phyloP scores from a whole-genome alignment of 1,140 invertebrate genomes.

The Venturia canescens region DNA sequence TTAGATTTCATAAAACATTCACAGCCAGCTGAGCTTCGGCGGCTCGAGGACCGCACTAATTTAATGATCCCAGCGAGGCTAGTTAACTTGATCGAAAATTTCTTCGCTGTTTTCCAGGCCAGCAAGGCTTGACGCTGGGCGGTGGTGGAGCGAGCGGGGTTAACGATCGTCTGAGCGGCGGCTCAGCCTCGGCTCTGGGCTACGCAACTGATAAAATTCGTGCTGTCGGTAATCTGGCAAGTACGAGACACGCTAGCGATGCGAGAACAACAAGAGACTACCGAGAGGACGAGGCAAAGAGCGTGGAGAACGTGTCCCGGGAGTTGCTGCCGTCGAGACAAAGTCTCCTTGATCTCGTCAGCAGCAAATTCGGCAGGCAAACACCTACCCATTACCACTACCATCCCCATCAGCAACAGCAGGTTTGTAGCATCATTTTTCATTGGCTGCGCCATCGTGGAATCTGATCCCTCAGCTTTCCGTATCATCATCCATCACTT shows the following conservation, averaged over 20 bases:
- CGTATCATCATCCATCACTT: background rate
- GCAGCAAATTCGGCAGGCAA: conserved; percentile 72
- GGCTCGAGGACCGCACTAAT: background rate
- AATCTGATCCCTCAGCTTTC: background rate
- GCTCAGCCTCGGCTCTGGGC: conserved; percentile 66
- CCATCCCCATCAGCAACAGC: conserved; percentile 69
- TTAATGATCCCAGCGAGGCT: background rate
- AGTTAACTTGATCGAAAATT: conserved; percentile 19
- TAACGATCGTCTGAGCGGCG: conserved; percentile 73
- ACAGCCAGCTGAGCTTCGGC: background rate
- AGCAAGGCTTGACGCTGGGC: conserved; percentile 63
- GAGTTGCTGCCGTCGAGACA: conserved; percentile 70
- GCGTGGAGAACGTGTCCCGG: conserved; percentile 70
- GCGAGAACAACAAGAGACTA: conserved; percentile 48
- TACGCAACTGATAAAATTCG: conserved; percentile 71
- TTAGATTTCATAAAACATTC: background rate
- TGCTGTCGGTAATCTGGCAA: conserved; percentile 43
- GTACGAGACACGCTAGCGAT: conserved; percentile 48
- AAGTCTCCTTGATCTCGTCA: conserved; percentile 74
- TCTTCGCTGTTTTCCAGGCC: conserved; percentile 69
- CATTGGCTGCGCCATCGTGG: background rate
- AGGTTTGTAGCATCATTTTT: conserved; percentile 63
- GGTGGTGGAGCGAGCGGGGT: conserved; percentile 70
- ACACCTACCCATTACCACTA: conserved; percentile 74
- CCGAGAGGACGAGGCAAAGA: conserved; percentile 72